These are phyloP conservation scores for Sylvietta virens DNA, from an alignment of 2,113 vertebrate species.

Conservation along the genomic window DNA sequence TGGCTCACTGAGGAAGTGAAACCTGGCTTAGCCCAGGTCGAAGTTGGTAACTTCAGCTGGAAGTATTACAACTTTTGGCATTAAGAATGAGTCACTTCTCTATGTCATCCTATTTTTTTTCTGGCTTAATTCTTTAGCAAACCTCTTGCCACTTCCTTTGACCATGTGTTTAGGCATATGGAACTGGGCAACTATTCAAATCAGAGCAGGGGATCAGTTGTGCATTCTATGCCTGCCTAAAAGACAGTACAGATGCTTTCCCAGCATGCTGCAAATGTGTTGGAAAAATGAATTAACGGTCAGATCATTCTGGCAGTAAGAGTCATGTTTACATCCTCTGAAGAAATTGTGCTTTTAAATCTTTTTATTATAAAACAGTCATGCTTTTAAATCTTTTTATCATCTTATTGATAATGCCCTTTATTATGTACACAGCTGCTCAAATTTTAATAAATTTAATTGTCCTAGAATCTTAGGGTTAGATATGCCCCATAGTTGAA, in stretches of 20 bases:
- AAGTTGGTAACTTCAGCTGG: neutral
- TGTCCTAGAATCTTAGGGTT: neutral
- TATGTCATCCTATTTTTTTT: neutral
- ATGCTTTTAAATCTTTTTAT: neutral
- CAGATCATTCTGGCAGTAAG: neutral
- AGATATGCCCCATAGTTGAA: neutral
- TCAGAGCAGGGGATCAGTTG: neutral
- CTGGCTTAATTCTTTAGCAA: neutral
- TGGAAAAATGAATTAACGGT: constrained; percentile 1
- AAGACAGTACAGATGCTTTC: constrained; percentile 42
- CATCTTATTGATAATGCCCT: neutral
- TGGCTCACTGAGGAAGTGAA: neutral
- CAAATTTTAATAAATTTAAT: neutral
- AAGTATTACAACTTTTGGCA: neutral
- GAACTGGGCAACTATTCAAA: constrained; percentile 3
- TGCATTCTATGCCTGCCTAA: neutral
- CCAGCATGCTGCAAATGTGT: neutral
- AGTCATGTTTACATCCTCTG: neutral
- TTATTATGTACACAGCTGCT: neutral
- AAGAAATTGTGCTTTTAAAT: neutral
- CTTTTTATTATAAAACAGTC: neutral
- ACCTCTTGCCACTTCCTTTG: constrained; percentile 2
- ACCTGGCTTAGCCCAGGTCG: neutral
- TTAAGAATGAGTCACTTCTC: neutral
- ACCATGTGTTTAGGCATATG: constrained; percentile 33